Evolutionary conservation across 2,888 invertebrate species (phyloP).

Genomic region (Andrena praecox): DNA sequence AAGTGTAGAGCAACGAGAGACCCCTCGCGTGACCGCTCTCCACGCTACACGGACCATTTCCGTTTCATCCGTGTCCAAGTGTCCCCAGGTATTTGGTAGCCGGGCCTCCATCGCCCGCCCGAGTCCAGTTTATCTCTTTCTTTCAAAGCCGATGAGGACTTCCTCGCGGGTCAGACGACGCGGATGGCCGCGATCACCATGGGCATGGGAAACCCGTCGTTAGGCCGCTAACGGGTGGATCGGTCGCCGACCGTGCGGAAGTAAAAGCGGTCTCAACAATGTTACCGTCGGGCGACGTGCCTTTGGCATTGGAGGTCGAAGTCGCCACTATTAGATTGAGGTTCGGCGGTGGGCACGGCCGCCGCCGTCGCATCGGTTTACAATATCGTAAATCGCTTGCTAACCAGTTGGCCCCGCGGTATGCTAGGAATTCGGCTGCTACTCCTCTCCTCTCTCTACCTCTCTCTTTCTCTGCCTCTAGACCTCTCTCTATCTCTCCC

Average conservation of each 20-base stretch:
- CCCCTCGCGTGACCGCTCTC: no score
- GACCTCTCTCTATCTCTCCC: slow-evolving; percentile 35
- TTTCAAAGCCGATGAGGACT: not conserved
- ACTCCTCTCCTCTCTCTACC: slow-evolving; percentile 57
- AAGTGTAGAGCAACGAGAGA: no score
- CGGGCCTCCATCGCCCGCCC: no score
- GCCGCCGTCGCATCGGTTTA: slow-evolving; percentile 83
- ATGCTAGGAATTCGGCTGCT: slow-evolving; percentile 82
- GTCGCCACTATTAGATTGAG: slow-evolving; percentile 83
- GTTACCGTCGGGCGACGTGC: slow-evolving; percentile 63
- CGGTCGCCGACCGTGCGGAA: slow-evolving; percentile 37
- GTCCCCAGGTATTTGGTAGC: no score
- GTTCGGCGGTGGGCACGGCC: slow-evolving; percentile 78
- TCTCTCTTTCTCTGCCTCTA: slow-evolving; percentile 24
- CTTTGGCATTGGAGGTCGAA: slow-evolving; percentile 75
- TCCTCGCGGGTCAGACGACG: not conserved
- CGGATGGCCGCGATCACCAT: not conserved
- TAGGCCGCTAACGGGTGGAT: not conserved
- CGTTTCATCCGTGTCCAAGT: no score
- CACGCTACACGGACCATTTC: no score
- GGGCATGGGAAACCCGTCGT: slow-evolving; percentile 42
- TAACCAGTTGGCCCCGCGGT: slow-evolving; percentile 83
- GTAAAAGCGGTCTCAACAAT: slow-evolving; percentile 53
- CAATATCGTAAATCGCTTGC: slow-evolving; percentile 84
- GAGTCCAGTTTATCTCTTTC: not conserved